Evolutionary conservation across 2,113 vertebrate species (phyloP).

Genomic region (Tachycineta bicolor): DNA sequence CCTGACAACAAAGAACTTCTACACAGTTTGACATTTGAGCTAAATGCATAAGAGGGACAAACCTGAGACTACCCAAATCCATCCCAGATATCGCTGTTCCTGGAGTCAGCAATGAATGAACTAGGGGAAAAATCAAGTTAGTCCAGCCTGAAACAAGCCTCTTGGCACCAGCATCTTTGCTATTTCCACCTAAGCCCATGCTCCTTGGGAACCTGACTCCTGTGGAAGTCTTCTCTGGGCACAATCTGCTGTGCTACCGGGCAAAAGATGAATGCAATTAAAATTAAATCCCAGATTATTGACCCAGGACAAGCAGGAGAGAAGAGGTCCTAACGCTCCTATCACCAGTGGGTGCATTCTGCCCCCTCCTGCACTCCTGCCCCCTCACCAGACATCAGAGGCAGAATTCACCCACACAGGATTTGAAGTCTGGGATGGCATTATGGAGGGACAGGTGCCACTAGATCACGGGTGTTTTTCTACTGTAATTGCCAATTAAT

Average conservation of each 20-base stretch:
- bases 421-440: not conserved
- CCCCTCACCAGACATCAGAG: not conserved
- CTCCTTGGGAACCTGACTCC: accelerated
- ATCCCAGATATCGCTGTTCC: not conserved
- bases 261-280: not conserved
- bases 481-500: not conserved
- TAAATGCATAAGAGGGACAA: not conserved
- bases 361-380: not conserved
- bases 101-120: not conserved
- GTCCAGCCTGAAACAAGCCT: not conserved
- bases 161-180: not conserved
- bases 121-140: not conserved
- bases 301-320: not conserved
- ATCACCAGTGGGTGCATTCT: not conserved
- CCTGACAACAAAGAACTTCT: not conserved
- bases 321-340: not conserved
- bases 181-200: not conserved
- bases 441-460: not conserved
- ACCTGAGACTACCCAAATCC: not conserved
- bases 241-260: not conserved
- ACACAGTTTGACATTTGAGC: not conserved
- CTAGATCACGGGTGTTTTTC: not conserved
- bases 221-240: not conserved
- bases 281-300: not conserved
- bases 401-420: not conserved